Conservation (phyloP, 2,888 invertebrate genomes). For the Tribolium freemani region DNA sequence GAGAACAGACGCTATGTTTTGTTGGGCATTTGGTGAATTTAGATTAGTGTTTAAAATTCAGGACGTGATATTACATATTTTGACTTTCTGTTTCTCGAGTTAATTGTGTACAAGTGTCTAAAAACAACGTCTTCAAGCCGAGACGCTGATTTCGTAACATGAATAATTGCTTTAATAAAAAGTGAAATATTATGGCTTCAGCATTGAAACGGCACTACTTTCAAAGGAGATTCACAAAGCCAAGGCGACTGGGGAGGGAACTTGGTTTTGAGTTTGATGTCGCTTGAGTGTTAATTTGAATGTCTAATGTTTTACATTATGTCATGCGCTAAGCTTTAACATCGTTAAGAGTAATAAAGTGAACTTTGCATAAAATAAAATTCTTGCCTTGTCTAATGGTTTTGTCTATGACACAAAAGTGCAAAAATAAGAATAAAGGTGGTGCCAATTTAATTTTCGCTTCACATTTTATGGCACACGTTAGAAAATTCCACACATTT, state of each 20-base stretch:
- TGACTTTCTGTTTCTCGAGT: background rate
- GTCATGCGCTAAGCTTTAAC: conserved; percentile 7
- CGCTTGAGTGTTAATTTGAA: conserved; percentile 20
- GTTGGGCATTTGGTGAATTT: background rate
- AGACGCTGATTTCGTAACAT: background rate
- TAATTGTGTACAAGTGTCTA: background rate
- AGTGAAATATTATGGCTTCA: conserved; percentile 21
- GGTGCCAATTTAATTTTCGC: no score
- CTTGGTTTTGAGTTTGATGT: conserved; percentile 10
- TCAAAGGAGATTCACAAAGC: background rate
- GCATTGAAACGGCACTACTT: background rate
- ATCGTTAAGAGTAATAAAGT: conserved; percentile 1
- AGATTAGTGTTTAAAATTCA: background rate
- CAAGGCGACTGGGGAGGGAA: background rate
- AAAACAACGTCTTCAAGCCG: background rate
- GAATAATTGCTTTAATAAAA: conserved; percentile 22
- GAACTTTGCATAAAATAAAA: background rate
- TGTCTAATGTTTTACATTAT: conserved; percentile 9
- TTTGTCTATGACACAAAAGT: no score
- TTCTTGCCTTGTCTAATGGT: background rate
- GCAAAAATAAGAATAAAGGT: no score
- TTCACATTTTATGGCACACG: background rate
- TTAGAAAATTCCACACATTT: background rate
- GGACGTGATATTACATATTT: background rate
- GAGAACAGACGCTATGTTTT: background rate